These are phyloP conservation scores for Leucoraja ocellata DNA, from an alignment of 2,797 vertebrate species.

Conservation along the genomic window DNA sequence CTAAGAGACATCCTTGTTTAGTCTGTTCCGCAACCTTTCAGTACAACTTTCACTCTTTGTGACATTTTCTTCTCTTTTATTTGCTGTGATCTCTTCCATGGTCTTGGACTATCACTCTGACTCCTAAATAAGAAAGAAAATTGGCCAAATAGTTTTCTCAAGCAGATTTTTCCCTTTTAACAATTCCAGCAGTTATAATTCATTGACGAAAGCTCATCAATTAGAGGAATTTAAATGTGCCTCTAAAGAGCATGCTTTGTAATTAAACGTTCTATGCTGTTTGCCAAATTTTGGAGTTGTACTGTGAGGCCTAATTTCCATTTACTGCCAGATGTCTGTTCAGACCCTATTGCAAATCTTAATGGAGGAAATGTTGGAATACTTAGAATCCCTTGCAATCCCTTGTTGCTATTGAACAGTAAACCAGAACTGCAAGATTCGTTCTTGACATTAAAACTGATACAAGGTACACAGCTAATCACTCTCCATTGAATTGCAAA, in stretches of 20 bases:
- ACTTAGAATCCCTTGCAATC: constrained; percentile 15
- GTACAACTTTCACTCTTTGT: neutral
- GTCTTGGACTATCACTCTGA: neutral
- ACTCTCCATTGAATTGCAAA: neutral
- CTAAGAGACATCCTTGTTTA: too few species aligned
- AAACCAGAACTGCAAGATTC: neutral
- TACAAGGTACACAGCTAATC: neutral
- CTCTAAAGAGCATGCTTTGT: neutral
- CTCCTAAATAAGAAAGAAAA: neutral
- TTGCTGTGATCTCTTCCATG: neutral
- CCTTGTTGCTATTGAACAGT: constrained; percentile 1
- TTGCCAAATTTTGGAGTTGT: constrained; percentile 23
- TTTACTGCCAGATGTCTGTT: constrained; percentile 11
- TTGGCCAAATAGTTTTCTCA: neutral
- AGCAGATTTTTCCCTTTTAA: neutral
- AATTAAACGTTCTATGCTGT: neutral
- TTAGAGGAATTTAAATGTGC: constrained; percentile 1
- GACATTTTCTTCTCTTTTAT: neutral
- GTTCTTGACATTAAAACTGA: neutral
- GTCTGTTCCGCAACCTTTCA: neutral
- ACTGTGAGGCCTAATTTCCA: constrained; percentile 5
- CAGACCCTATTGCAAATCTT: constrained; percentile 5
- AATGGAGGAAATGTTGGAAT: constrained; percentile 24
- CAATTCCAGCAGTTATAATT: neutral
- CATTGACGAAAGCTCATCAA: constrained; percentile 16